A percentile compares a stretch with the other conserved stretches of the same genome.
phyloP scores from a whole-genome alignment of 2,113 vertebrate species.

The Mystacornis crossleyi region DNA sequence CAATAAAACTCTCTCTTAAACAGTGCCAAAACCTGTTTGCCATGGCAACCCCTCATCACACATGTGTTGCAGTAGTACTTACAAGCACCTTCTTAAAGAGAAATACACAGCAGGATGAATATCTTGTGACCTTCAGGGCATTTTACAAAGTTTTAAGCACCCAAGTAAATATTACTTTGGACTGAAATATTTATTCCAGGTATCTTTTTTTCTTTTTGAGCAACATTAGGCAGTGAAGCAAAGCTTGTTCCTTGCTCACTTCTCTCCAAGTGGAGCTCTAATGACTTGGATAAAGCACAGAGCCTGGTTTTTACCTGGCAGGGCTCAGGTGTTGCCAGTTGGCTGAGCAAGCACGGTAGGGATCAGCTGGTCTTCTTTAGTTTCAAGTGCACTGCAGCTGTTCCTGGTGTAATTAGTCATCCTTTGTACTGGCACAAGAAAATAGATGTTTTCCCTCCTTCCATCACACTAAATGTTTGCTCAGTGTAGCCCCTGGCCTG shows the following conservation, averaged over 20 bases:
- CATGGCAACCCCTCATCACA: conserved; percentile 57
- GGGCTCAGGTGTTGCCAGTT: background rate
- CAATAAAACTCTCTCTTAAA: conserved; percentile 69
- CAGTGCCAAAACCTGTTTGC: conserved; percentile 61
- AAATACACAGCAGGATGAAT: conserved; percentile 34
- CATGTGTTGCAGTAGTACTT: conserved; percentile 30
- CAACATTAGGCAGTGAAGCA: background rate
- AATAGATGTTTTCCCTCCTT: conserved; percentile 2
- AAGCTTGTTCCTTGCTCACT: background rate
- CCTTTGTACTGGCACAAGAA: background rate
- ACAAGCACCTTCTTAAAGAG: conserved; percentile 55
- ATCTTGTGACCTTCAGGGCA: conserved; percentile 27
- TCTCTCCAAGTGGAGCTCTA: background rate
- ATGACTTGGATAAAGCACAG: conserved; percentile 4
- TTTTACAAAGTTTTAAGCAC: conserved; percentile 46
- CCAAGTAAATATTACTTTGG: conserved; percentile 39
- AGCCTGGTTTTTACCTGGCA: conserved; percentile 20
- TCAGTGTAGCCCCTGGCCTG: conserved; percentile 25
- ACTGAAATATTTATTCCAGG: conserved; percentile 2
- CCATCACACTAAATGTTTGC: background rate
- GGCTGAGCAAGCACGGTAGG: background rate
- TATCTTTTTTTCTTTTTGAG: background rate
- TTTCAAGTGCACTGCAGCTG: conserved; percentile 45
- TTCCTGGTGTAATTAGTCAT: conserved; percentile 5
- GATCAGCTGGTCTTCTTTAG: conserved; percentile 17